These are phyloP conservation scores for Pachliopta kotzebuea DNA, from an alignment of 2,888 invertebrate species.

Conservation along the genomic window DNA sequence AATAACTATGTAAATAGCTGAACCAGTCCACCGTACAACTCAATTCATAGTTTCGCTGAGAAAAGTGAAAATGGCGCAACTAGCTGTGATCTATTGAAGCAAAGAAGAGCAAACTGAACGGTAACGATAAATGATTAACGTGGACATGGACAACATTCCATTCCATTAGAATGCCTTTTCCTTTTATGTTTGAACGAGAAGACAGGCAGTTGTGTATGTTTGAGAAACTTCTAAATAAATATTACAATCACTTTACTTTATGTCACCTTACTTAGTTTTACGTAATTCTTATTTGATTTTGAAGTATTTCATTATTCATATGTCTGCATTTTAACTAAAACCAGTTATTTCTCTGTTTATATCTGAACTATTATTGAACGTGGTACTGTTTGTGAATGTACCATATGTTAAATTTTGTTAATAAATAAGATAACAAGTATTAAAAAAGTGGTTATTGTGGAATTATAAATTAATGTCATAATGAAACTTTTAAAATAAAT, in stretches of 20 bases:
- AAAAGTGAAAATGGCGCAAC: slow-evolving; percentile 64
- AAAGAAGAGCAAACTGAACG: slow-evolving; percentile 30
- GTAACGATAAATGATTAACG: slow-evolving; percentile 29
- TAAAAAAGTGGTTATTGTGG: too few relatives aligned
- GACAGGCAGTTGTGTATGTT: slow-evolving; percentile 24
- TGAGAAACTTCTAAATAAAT: slow-evolving; percentile 26
- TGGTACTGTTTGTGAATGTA: too few relatives aligned
- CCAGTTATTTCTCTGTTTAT: neutral
- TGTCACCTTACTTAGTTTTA: slow-evolving; percentile 14
- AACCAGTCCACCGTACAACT: slow-evolving; percentile 46
- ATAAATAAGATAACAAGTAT: too few relatives aligned
- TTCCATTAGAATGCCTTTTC: slow-evolving; percentile 28
- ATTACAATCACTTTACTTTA: slow-evolving; percentile 13
- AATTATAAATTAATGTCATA: too few relatives aligned
- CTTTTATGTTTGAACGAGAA: slow-evolving; percentile 26
- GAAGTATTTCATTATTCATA: slow-evolving; percentile 2
- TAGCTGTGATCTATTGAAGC: slow-evolving; percentile 38
- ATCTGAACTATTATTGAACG: too few relatives aligned
- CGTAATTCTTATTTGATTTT: slow-evolving; percentile 9
- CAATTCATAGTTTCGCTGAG: slow-evolving; percentile 48
- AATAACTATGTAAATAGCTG: slow-evolving; percentile 25
- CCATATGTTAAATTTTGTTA: too few relatives aligned
- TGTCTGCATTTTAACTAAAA: neutral
- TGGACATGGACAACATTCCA: slow-evolving; percentile 17
- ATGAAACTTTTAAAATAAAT: too few relatives aligned